Evolutionary conservation across 2,113 vertebrate genomes (phyloP).

Genomic region (Atrichornis clamosus): DNA sequence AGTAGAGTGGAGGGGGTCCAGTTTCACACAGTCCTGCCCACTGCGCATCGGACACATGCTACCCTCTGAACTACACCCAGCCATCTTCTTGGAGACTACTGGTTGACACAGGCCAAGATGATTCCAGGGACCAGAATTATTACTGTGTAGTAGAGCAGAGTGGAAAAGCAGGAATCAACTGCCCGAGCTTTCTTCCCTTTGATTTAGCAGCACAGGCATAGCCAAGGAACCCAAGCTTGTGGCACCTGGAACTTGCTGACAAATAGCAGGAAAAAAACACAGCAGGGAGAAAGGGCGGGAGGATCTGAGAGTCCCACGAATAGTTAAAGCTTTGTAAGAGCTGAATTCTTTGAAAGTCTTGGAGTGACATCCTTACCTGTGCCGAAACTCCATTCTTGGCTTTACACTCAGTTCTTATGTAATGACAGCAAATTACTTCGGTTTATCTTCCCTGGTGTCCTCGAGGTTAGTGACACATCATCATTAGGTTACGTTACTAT

Average conservation of each 20-base stretch:
- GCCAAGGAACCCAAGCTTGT: background rate
- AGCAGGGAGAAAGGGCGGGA: background rate
- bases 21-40: background rate
- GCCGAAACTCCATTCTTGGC: background rate
- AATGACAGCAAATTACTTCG: background rate
- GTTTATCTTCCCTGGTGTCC: background rate
- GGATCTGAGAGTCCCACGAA: background rate
- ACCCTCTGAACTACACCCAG: background rate
- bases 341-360: conserved; percentile 8
- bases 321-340: background rate
- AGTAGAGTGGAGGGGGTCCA: rapidly evolving
- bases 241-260: background rate
- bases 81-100: background rate
- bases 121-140: background rate
- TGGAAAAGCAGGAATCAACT: background rate
- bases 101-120: background rate
- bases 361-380: background rate
- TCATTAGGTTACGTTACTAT: background rate
- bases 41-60: background rate
- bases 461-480: conserved; percentile 48
- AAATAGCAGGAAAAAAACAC: background rate
- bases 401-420: conserved; percentile 11
- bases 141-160: background rate
- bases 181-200: background rate
- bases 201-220: background rate